Evolutionary conservation across 1,140 invertebrate genomes (phyloP), one percentile per base, ranked within the genome.

Genomic region (Megalopta genalis): DNA sequence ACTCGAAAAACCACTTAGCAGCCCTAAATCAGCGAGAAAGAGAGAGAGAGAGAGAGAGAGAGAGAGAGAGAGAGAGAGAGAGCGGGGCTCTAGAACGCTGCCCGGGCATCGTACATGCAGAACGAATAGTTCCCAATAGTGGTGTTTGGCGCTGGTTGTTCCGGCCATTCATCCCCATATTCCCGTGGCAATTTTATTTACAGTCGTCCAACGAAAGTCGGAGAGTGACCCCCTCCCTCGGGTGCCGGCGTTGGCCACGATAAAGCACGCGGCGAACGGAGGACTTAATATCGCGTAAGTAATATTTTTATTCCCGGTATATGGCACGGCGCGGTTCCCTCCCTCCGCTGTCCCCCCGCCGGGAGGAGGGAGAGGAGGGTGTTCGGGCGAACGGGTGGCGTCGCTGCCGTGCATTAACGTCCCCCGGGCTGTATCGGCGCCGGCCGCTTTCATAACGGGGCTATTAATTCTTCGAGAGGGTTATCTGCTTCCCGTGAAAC

Each of bases 401-500:
- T 1, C 27, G 42, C 65, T 49, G n/a, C 21, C 18, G 60, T 63
- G 21, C 52, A 66, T 23, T 27, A 57, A 52, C 64, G 37, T 66
- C 25, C 16, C 23, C 49, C 42, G 42, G 49, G 54, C n/a, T 59
- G 8, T 79, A 78, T 72, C 80, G 66, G 21, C 59, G 62, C 18
- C 23, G 52, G 8, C 16, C 23, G 49, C 23, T 64, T 74, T 73
- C 74, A 66, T 70, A 82, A 57, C 71, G 57, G 65, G 68, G 66
- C 82, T 84, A 82, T 84, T 84, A 84, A 84, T 84, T 84, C 80
- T 84, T 83, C 57, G 69, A 77, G 46, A 52, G 37, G 78, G 79
- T 81, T 78, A 80, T 85, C 80, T 83, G 74, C 73, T 69, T 81
- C 80, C 72, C 78, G 71, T 68, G 74, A 66, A 66, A 68, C 77